Evolutionary conservation across 2,797 vertebrate species (phyloP).

Genomic region (Cyclopterus lumpus): DNA sequence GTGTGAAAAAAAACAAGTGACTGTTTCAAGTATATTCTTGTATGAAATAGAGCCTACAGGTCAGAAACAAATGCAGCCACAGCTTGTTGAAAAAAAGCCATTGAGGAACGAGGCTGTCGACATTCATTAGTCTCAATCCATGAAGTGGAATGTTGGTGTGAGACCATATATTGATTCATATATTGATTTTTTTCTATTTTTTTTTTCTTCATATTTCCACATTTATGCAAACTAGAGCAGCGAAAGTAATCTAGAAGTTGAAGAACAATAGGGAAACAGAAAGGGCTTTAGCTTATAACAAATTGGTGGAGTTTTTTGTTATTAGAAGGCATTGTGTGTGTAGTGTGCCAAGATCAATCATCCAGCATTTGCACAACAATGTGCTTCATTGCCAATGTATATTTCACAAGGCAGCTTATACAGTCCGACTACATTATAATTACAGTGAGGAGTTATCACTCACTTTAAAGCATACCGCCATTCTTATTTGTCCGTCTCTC

Average conservation of each 20-base stretch:
- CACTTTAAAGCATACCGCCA: not conserved
- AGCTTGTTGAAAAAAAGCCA: not conserved
- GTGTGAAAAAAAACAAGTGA: not conserved
- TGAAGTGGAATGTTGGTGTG: not conserved
- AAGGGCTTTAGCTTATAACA: not conserved
- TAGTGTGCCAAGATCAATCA: not conserved
- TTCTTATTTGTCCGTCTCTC: not conserved
- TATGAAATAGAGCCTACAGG: constrained; percentile 11
- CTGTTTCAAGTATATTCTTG: not conserved
- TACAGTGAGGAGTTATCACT: not conserved
- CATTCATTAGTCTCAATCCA: constrained; percentile 23
- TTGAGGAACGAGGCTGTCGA: constrained; percentile 13
- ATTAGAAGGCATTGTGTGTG: not conserved
- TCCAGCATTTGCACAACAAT: not conserved
- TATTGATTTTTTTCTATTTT: constrained; percentile 16
- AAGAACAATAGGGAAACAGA: not conserved
- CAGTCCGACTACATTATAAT: not conserved
- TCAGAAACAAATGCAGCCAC: constrained; percentile 9
- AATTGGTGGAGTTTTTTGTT: not conserved
- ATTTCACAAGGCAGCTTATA: not conserved
- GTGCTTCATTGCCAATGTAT: not conserved
- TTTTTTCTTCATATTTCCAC: constrained; percentile 7
- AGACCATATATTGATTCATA: constrained; percentile 19
- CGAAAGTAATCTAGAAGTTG: not conserved
- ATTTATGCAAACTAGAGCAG: constrained; percentile 3